Evolutionary conservation across 2,888 invertebrate genomes (phyloP).

Genomic region (Dasypogon diadema): DNA sequence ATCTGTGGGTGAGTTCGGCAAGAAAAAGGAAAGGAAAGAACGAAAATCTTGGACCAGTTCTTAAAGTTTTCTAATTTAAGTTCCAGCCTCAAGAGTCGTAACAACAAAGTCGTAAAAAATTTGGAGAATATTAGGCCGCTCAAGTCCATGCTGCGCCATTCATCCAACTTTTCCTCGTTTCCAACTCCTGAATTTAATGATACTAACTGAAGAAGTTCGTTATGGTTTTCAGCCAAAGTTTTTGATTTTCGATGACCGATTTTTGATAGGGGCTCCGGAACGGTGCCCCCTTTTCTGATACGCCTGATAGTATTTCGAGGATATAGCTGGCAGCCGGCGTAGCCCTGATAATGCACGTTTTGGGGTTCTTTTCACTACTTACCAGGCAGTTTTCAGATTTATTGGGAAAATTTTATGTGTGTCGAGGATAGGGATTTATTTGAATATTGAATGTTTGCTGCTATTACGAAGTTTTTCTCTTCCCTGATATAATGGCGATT

Average conservation of each 20-base stretch:
- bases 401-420: background rate
- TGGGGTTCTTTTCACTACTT: background rate
- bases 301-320: background rate
- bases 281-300: conserved; percentile 3
- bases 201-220: conserved; percentile 13
- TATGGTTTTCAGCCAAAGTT: conserved; percentile 10
- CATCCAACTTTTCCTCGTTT: background rate
- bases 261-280: conserved; percentile 15
- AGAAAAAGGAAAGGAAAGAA: background rate
- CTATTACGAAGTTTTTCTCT: too few relatives aligned
- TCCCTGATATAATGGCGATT: too few relatives aligned
- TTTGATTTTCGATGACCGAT: conserved; percentile 39
- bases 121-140: conserved; percentile 34
- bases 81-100: conserved; percentile 51
- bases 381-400: conserved; percentile 21
- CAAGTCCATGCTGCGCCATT: background rate
- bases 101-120: conserved; percentile 55
- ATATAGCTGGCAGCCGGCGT: background rate
- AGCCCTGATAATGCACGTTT: background rate
- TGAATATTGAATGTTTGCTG: too few relatives aligned
- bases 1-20: conserved; percentile 40
- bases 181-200: conserved; percentile 21
- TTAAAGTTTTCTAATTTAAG: conserved; percentile 56
- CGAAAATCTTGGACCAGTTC: conserved; percentile 33
- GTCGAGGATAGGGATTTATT: too few relatives aligned